Evolutionary conservation across 2,888 invertebrate species (phyloP).

Genomic region (Eupsilia transversa): DNA sequence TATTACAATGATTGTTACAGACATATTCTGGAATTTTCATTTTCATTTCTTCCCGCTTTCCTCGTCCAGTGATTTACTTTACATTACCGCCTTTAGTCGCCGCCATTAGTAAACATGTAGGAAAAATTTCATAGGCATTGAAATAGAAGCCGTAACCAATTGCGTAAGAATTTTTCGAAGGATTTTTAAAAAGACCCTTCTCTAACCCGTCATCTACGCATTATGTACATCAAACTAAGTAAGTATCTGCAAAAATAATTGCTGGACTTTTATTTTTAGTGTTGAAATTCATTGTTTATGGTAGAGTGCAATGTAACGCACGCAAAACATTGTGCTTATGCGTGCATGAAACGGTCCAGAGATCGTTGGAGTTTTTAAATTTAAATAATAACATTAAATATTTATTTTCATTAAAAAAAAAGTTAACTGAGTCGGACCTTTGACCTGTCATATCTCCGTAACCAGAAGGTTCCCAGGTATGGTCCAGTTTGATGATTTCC

Average conservation of each 20-base stretch:
- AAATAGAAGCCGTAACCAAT: neutral
- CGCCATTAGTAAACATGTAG: neutral
- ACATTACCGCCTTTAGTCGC: no score
- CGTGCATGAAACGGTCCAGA: neutral
- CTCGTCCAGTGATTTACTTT: neutral
- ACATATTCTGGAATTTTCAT: neutral
- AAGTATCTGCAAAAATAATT: neutral
- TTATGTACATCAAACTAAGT: neutral
- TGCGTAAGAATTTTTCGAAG: neutral
- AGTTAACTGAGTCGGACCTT: no score
- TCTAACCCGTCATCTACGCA: neutral
- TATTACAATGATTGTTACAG: neutral
- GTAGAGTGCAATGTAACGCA: no score
- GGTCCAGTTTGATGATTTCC: no score
- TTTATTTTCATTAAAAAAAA: no score
- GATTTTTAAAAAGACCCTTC: neutral
- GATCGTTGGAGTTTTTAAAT: no score
- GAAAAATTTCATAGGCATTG: neutral
- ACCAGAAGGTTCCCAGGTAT: no score
- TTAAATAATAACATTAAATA: no score
- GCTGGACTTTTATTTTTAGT: neutral
- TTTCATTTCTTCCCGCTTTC: neutral
- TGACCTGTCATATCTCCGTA: no score
- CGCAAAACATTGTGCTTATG: neutral
- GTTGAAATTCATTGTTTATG: neutral